Conservation (phyloP, 1,140 invertebrate genomes). For the Hestina assimilis region DNA sequence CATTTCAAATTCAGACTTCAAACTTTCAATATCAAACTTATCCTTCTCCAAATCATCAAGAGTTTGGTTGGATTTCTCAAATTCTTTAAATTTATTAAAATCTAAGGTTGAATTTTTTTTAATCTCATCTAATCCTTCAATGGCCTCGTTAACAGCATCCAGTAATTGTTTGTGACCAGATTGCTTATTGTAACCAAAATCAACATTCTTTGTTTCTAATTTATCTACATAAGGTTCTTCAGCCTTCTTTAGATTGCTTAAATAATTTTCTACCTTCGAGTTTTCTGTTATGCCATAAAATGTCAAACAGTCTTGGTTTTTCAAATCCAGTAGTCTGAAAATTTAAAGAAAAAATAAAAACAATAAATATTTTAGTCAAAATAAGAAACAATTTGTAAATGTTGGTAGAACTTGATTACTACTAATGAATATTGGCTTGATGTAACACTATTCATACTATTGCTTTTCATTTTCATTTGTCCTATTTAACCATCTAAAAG, state of each 20-base stretch:
- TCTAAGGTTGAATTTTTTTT: constrained; percentile 61
- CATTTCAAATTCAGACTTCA: constrained; percentile 49
- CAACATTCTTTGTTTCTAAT: constrained; percentile 60
- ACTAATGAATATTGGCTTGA: no score
- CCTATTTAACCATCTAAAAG: no score
- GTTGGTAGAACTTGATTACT: no score
- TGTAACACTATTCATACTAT: no score
- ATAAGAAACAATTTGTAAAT: no score
- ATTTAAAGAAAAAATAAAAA: no score
- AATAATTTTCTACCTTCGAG: constrained; percentile 33
- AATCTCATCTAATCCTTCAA: constrained; percentile 54
- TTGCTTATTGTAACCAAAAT: constrained; percentile 58
- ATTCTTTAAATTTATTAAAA: constrained; percentile 51
- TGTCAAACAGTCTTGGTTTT: constrained; percentile 40
- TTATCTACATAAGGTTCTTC: constrained; percentile 53
- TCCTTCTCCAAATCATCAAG: constrained; percentile 48
- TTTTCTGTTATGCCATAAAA: constrained; percentile 51
- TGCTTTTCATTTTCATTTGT: no score
- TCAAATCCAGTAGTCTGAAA: constrained; percentile 56
- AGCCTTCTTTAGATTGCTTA: constrained; percentile 36
- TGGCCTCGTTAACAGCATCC: constrained; percentile 61
- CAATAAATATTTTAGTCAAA: no score
- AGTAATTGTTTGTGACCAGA: constrained; percentile 55
- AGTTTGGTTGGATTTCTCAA: constrained; percentile 38
- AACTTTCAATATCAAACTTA: constrained; percentile 50